A percentile compares a stretch with the other conserved stretches of the same genome.
Evolutionary conservation across 2,888 invertebrate genomes (phyloP).

Genomic region (Nephrotoma guestfalica): DNA sequence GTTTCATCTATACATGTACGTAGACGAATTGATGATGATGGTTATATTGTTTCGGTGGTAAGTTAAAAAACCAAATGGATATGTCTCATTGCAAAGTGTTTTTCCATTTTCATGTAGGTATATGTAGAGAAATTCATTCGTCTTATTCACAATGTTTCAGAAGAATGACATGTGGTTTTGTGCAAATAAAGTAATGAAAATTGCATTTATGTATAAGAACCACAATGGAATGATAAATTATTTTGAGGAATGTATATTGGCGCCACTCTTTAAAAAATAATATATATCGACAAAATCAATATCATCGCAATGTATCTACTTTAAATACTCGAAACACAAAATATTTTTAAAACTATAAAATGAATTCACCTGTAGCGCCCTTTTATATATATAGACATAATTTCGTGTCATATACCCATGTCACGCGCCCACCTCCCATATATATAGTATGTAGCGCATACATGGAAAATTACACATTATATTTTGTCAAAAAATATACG

Average conservation of each 20-base stretch:
- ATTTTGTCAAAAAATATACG: background rate
- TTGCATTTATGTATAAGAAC: background rate
- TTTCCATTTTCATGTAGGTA: background rate
- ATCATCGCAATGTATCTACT: background rate
- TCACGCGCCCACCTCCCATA: background rate
- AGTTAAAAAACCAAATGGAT: background rate
- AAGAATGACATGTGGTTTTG: background rate
- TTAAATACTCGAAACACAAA: background rate
- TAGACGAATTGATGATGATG: background rate
- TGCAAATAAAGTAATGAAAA: background rate
- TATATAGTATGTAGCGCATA: background rate
- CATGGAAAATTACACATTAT: background rate
- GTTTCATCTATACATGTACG: background rate
- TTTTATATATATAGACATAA: background rate
- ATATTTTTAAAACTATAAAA: background rate
- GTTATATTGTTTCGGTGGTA: background rate
- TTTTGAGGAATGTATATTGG: background rate
- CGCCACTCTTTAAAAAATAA: background rate
- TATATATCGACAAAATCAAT: background rate
- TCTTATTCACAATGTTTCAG: background rate
- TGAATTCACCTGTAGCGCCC: conserved; percentile 1
- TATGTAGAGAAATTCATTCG: background rate
- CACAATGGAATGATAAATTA: background rate
- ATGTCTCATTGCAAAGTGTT: background rate
- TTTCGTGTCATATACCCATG: background rate